Percentiles rank a stretch among this genome's conserved stretches.
These are phyloP conservation scores for Radopholus similis DNA, from an alignment of 1,140 invertebrate genomes.

Conservation along the genomic window DNA sequence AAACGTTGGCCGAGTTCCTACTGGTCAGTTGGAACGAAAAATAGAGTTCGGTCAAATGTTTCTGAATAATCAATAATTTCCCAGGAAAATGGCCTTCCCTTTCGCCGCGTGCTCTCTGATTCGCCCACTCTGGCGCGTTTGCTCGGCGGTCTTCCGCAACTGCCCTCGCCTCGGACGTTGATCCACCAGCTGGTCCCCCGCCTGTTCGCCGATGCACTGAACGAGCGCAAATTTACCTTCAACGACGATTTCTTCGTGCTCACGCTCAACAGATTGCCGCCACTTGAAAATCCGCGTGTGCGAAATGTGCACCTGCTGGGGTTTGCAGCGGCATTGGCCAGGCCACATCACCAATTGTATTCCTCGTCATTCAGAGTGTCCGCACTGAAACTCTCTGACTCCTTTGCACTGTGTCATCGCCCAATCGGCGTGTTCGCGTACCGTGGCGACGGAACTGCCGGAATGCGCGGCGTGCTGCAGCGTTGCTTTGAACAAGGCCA, in stretches of 20 bases:
- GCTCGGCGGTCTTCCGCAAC: not conserved
- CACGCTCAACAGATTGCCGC: not conserved
- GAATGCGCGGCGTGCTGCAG: conserved; percentile 2
- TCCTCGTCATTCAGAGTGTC: conserved; percentile 13
- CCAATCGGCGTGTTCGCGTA: conserved; percentile 8
- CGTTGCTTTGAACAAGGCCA: conserved; percentile 5
- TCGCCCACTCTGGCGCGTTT: not conserved
- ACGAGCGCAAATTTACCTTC: conserved; percentile 12
- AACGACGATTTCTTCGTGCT: conserved; percentile 18
- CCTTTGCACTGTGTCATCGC: conserved; percentile 4
- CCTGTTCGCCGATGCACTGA: conserved; percentile 1
- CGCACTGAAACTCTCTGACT: conserved; percentile 2
- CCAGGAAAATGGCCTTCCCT: conserved; percentile 11
- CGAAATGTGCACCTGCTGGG: too few species aligned
- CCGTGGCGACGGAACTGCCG: not conserved
- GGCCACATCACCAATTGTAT: not conserved
- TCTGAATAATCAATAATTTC: not conserved
- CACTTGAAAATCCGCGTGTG: not conserved
- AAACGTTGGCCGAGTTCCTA: not conserved
- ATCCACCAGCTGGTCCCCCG: not conserved
- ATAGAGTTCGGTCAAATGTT: not conserved
- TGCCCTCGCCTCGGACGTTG: conserved; percentile 9
- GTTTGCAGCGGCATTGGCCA: not conserved
- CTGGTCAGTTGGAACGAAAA: not conserved
- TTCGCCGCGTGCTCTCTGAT: not conserved